Evolutionary conservation across 1,140 invertebrate species (phyloP).

Genomic region (Brevipalpus yothersi): DNA sequence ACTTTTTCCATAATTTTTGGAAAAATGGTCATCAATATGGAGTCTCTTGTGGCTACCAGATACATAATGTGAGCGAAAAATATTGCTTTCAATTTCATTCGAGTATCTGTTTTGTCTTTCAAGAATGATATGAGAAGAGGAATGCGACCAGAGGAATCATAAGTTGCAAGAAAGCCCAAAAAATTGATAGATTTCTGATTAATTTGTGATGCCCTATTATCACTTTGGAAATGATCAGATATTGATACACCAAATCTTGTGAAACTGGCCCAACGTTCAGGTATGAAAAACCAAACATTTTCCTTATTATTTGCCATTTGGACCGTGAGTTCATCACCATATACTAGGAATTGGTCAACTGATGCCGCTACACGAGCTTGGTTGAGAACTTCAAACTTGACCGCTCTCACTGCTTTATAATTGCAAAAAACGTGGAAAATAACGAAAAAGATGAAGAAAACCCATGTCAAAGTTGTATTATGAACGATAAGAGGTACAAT

Average conservation of each 20-base stretch:
- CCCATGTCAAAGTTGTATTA: slow-evolving; percentile 33
- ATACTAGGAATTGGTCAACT: slow-evolving; percentile 30
- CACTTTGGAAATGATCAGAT: background rate
- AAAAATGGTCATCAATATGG: background rate
- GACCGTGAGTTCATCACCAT: slow-evolving; percentile 21
- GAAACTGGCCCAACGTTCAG: background rate
- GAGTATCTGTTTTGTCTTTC: background rate
- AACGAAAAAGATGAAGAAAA: slow-evolving; percentile 44
- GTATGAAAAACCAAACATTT: slow-evolving; percentile 11
- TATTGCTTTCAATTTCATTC: background rate
- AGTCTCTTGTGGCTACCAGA: background rate
- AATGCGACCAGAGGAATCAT: background rate
- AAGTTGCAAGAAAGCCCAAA: background rate
- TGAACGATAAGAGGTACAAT: slow-evolving; percentile 37
- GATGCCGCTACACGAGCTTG: slow-evolving; percentile 39
- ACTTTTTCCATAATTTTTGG: background rate
- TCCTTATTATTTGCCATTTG: slow-evolving; percentile 29
- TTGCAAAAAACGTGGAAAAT: slow-evolving; percentile 57
- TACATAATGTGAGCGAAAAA: background rate
- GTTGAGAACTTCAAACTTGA: slow-evolving; percentile 52
- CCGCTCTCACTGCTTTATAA: slow-evolving; percentile 48
- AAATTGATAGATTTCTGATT: background rate
- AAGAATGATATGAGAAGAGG: background rate
- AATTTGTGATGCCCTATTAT: background rate
- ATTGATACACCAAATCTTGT: background rate